phyloP scores from a whole-genome alignment of 1,140 invertebrate genomes.

The Melanaphis sacchari region DNA sequence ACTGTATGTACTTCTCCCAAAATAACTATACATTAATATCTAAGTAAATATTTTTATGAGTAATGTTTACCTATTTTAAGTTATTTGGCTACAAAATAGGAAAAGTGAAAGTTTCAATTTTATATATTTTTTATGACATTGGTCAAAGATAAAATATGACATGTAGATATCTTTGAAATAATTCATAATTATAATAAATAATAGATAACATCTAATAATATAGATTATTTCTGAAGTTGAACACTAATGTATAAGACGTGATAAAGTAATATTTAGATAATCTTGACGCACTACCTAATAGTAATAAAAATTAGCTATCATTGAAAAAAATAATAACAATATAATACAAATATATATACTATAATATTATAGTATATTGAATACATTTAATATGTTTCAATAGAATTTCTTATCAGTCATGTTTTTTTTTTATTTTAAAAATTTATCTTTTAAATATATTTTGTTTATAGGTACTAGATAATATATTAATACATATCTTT shows the following conservation, averaged over 20 bases:
- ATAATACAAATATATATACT: neutral
- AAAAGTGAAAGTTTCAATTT: neutral
- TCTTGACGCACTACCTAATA: neutral
- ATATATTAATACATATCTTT: neutral
- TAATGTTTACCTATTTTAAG: neutral
- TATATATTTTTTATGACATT: neutral
- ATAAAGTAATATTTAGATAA: neutral
- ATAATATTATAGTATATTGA: neutral
- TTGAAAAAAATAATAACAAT: neutral
- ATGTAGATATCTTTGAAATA: neutral
- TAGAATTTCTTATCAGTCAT: slow-evolving; percentile 26
- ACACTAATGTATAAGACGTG: neutral
- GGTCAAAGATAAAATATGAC: neutral
- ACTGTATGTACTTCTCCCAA: neutral
- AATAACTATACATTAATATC: neutral
- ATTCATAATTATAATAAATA: neutral
- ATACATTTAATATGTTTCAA: neutral
- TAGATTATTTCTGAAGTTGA: neutral
- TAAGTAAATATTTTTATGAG: too few relatives aligned
- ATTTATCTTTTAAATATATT: neutral
- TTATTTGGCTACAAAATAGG: too few relatives aligned
- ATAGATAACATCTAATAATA: neutral
- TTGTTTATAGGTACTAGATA: neutral
- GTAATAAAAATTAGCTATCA: neutral
- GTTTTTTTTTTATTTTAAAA: neutral